These are phyloP conservation scores for Lepidochrysops patricia DNA, from an alignment of 2,888 invertebrate genomes.

Conservation along the genomic window DNA sequence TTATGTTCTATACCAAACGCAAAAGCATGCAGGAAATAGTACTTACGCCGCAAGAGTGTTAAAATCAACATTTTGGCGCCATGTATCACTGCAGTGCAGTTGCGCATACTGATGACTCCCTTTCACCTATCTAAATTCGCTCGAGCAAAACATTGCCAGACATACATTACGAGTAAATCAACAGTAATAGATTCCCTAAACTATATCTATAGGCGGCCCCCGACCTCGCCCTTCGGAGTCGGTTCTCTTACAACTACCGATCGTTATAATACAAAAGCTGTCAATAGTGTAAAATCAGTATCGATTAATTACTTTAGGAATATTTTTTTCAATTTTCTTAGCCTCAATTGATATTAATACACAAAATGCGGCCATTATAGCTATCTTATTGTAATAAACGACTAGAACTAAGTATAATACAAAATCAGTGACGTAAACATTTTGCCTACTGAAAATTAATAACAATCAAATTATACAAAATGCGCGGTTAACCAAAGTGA, in stretches of 20 bases:
- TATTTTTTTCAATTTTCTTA: constrained; percentile 8
- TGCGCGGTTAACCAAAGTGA: not conserved
- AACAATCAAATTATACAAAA: not conserved
- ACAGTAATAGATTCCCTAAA: constrained; percentile 33
- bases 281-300: not conserved
- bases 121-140: not conserved
- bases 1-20: too few relatives aligned
- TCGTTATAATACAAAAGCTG: constrained; percentile 13
- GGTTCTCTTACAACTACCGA: constrained; percentile 22
- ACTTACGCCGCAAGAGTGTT: too few relatives aligned
- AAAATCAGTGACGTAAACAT: constrained; percentile 55
- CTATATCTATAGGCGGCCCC: constrained; percentile 68
- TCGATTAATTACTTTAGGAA: not conserved
- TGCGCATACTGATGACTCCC: constrained; percentile 28
- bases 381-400: constrained; percentile 54
- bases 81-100: too few relatives aligned
- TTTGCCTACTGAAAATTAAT: constrained; percentile 1
- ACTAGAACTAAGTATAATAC: constrained; percentile 65
- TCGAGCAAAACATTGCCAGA: constrained; percentile 17
- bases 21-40: too few relatives aligned
- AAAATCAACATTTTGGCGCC: too few relatives aligned
- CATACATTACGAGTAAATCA: constrained; percentile 21
- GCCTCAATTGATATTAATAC: constrained; percentile 13
- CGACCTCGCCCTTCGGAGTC: constrained; percentile 57
- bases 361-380: constrained; percentile 16